Percentiles rank a stretch among this genome's conserved stretches.
Evolutionary conservation across 1,140 invertebrate genomes (phyloP).

Genomic region (Paramacrobiotus metropolitanus): DNA sequence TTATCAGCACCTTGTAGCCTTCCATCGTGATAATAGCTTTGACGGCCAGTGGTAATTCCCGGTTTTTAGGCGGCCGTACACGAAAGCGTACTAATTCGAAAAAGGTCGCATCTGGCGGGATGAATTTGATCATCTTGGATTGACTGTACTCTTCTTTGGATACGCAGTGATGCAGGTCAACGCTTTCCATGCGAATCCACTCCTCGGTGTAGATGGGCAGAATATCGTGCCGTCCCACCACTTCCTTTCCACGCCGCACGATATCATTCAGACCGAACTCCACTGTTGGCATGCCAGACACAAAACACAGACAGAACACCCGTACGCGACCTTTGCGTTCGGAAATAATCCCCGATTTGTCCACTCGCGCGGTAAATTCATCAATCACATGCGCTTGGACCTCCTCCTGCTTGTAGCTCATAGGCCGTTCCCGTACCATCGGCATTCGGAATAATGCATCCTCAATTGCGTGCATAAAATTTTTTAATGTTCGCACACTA

Average conservation of each 20-base stretch:
- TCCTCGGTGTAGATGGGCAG: constrained; percentile 97
- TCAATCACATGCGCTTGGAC: constrained; percentile 87
- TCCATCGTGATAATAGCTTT: constrained; percentile 12
- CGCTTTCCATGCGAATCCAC: constrained; percentile 84
- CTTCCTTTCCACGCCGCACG: constrained; percentile 84
- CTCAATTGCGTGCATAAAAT: constrained; percentile 66
- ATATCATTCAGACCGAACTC: constrained; percentile 94
- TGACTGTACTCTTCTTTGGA: constrained; percentile 72
- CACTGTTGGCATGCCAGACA: constrained; percentile 62
- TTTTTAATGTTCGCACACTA: constrained; percentile 63
- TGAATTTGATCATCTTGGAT: constrained; percentile 65
- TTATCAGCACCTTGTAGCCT: constrained; percentile 52
- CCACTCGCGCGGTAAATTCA: constrained; percentile 81
- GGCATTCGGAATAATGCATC: constrained; percentile 61
- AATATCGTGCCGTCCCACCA: constrained; percentile 94
- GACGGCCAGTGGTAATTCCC: constrained; percentile 66
- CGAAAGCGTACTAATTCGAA: constrained; percentile 90
- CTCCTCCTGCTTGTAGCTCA: constrained; percentile 93
- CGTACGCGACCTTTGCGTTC: constrained; percentile 83
- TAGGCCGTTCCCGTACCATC: constrained; percentile 58
- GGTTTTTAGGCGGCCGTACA: constrained; percentile 76
- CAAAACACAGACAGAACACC: constrained; percentile 80
- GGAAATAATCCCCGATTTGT: constrained; percentile 51
- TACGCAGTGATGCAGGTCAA: constrained; percentile 83
- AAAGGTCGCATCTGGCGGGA: constrained; percentile 89